Percentiles rank a stretch among this genome's conserved stretches.
phyloP scores from a whole-genome alignment of 2,113 vertebrate species.

The Sceloporus undulatus region DNA sequence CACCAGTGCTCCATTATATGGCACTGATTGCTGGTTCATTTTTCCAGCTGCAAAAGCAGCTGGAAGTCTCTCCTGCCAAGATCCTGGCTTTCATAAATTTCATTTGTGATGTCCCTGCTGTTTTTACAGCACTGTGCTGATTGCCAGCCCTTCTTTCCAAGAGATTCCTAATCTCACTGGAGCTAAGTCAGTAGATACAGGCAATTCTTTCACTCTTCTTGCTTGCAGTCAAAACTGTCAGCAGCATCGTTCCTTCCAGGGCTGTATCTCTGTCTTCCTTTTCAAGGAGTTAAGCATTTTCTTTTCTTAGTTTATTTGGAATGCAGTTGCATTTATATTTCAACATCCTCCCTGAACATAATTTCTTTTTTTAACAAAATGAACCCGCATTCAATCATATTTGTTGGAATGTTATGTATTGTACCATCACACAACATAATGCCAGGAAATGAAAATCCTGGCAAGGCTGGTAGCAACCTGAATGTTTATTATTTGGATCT shows the following conservation, averaged over 20 bases:
- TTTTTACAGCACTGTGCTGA: conserved; percentile 39
- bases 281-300: neutral
- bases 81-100: conserved; percentile 52
- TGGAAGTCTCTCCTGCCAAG: conserved; percentile 34
- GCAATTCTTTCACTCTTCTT: conserved; percentile 26
- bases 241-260: conserved; percentile 5
- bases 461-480: neutral
- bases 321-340: neutral
- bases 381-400: neutral
- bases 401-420: neutral
- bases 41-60: conserved; percentile 53
- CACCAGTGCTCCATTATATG: neutral
- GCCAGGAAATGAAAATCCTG: neutral
- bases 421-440: neutral
- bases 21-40: conserved; percentile 23
- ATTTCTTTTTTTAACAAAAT: neutral
- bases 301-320: neutral
- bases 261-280: conserved; percentile 15
- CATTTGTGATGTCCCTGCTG: conserved; percentile 39
- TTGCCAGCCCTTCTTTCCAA: conserved; percentile 31
- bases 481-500: neutral
- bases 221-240: conserved; percentile 32
- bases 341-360: neutral
- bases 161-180: conserved; percentile 27
- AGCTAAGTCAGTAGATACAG: conserved; percentile 20